These are phyloP conservation scores for Nomia melanderi DNA, from an alignment of 1,140 invertebrate species.

Conservation along the genomic window DNA sequence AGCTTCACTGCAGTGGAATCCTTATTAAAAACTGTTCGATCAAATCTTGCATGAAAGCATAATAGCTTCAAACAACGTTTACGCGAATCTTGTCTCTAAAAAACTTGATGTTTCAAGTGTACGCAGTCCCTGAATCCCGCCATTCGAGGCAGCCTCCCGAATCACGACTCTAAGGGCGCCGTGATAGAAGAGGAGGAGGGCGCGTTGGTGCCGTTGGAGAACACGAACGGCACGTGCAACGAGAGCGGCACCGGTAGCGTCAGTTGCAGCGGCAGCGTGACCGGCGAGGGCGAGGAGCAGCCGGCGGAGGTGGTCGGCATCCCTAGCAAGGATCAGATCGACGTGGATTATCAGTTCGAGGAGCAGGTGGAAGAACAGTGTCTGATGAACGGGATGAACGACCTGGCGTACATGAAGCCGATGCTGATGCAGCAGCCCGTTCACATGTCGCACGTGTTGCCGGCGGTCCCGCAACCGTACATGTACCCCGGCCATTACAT, in stretches of 20 bases:
- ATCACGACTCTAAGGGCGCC: too few relatives aligned
- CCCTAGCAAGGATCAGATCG: slow-evolving; percentile 17
- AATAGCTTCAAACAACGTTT: too few relatives aligned
- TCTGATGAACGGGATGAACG: slow-evolving; percentile 44
- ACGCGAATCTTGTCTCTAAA: too few relatives aligned
- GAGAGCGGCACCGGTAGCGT: slow-evolving; percentile 65
- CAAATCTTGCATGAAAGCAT: too few relatives aligned
- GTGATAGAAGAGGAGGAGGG: slow-evolving; percentile 66
- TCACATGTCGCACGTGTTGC: slow-evolving; percentile 70
- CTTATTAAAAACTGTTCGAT: too few relatives aligned
- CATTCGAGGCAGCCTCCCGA: too few relatives aligned
- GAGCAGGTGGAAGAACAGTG: slow-evolving; percentile 35
- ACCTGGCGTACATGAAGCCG: slow-evolving; percentile 61
- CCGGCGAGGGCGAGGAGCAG: slow-evolving; percentile 59
- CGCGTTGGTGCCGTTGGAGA: slow-evolving; percentile 52
- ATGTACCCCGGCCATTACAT: slow-evolving; percentile 81
- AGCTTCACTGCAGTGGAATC: too few relatives aligned
- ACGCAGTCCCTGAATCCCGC: too few relatives aligned
- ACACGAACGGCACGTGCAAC: slow-evolving; percentile 61
- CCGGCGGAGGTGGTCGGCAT: background rate
- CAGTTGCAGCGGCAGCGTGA: slow-evolving; percentile 66
- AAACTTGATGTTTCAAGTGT: too few relatives aligned
- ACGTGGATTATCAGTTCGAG: slow-evolving; percentile 27
- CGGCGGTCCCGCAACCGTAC: slow-evolving; percentile 75
- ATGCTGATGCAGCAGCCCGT: slow-evolving; percentile 70